These are phyloP conservation scores for Formicarius rufipectus DNA, from an alignment of 2,113 vertebrate species.

Conservation along the genomic window DNA sequence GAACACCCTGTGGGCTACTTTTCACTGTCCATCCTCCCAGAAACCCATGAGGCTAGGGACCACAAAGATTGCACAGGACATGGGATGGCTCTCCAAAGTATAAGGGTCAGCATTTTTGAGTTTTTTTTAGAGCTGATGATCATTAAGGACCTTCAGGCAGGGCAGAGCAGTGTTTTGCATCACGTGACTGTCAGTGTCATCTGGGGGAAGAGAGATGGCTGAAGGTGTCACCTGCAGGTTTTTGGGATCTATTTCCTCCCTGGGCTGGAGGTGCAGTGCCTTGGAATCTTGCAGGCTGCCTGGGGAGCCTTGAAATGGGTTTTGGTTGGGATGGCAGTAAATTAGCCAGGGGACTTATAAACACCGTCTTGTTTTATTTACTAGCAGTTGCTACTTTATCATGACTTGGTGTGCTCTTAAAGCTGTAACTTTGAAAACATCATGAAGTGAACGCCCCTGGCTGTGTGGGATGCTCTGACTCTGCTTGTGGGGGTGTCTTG, in stretches of 20 bases:
- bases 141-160: neutral
- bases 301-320: neutral
- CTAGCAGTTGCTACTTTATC: neutral
- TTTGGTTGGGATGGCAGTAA: neutral
- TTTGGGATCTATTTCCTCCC: neutral
- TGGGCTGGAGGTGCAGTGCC: neutral
- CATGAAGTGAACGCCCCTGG: rapidly evolving
- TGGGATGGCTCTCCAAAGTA: neutral
- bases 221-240: neutral
- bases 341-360: neutral
- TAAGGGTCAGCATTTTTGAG: neutral
- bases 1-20: neutral
- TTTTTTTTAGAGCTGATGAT: neutral
- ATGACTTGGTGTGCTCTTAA: neutral
- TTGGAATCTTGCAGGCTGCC: neutral
- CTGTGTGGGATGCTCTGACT: neutral
- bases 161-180: neutral
- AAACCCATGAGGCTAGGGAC: neutral
- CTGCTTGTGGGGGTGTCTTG: neutral
- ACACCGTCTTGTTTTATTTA: neutral
- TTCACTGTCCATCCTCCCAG: neutral
- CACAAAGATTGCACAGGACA: rapidly evolving
- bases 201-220: neutral
- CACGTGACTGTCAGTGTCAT: rapidly evolving
- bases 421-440: neutral